These are phyloP conservation scores for Clarias batrachus DNA, from an alignment of 2,113 vertebrate species.

Conservation along the genomic window DNA sequence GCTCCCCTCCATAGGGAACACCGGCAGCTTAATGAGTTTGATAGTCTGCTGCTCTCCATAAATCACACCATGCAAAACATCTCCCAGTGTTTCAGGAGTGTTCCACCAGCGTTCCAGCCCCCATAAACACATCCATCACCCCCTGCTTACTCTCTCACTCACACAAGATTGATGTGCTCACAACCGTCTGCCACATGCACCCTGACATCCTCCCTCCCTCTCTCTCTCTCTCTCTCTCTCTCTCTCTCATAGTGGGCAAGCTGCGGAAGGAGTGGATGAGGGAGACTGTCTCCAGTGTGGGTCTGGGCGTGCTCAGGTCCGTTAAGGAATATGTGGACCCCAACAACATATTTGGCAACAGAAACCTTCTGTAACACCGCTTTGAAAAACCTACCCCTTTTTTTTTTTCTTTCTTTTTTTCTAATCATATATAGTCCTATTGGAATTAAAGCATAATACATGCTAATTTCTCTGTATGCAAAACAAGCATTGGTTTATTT, in stretches of 20 bases:
- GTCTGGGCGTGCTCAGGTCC: constrained; percentile 93
- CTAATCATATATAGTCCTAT: constrained; percentile 49
- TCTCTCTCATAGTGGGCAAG: constrained; percentile 90
- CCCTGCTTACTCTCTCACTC: constrained; percentile 98
- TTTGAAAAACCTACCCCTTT: constrained; percentile 30
- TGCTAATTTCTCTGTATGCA: constrained; percentile 49
- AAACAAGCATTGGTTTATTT: constrained; percentile 25
- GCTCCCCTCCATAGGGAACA: constrained; percentile 90
- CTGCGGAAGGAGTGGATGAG: constrained; percentile 97
- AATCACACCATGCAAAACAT: constrained; percentile 99
- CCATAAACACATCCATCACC: constrained; percentile 99
- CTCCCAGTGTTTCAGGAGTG: constrained; percentile 69
- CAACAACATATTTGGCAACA: constrained; percentile 95
- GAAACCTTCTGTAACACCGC: constrained; percentile 89
- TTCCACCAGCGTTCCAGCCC: constrained; percentile 64
- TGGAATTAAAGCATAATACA: constrained; percentile 62
- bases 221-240: constrained; percentile 51
- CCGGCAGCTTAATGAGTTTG: constrained; percentile 98
- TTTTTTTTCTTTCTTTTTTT: neutral
- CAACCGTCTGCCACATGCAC: constrained; percentile 81
- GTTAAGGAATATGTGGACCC: constrained; percentile 97
- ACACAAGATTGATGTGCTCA: constrained; percentile 96
- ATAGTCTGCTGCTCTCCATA: constrained; percentile 99
- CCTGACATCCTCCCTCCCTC: constrained; percentile 65
- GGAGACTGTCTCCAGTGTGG: constrained; percentile 88